Evolutionary conservation across 2,113 vertebrate genomes (phyloP), one percentile per base, ranked within the genome.

Genomic region (Gambusia affinis): DNA sequence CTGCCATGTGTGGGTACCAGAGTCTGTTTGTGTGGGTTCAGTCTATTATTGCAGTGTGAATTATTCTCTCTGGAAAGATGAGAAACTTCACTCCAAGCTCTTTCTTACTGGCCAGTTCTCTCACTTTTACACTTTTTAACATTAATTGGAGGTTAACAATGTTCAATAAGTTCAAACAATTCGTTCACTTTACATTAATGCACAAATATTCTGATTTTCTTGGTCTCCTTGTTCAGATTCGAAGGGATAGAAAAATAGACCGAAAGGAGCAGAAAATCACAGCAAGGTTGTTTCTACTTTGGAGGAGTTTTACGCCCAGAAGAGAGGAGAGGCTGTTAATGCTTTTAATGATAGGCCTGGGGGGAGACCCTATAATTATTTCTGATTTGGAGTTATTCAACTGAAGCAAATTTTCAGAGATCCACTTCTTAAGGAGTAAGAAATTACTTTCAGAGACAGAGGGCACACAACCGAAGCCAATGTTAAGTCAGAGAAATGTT

Each of bases 1-100:
- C 51, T 57, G 51, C 24, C 22, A 24, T 54, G 51, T 57, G 24
- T 54, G 51, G 51, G 51, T n/a, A 8, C 28, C 64, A 47, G 63
- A 47, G 76, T 63, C 51, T n/a, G 10, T 57, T 57, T 63, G 65
- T 64, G 57, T 33, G 29, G 65, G 19, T 30, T 2, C 69, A 28
- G 12, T 78, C 79, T 85, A 83, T 75, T 75, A 73, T 57, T 12
- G 51, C 65, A 62, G 33, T 66, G 71, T 84, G 73, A 87, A 70
- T 63, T 61, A 68, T 71, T 70, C 78, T 22, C 37, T 24, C 37
- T 27, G 65, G 73, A 79, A 83, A 79, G 75, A 63, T 4, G 51
- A 57, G 22, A 57, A 57, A n/a, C 47, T 76, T 28, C 63, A 67
- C 70, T 33, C 35, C 30, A 60, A 4, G 44, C n/a, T 33, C 61